Evolutionary conservation across 2,113 vertebrate genomes (phyloP).

Genomic region (Poeciliopsis occidentalis): DNA sequence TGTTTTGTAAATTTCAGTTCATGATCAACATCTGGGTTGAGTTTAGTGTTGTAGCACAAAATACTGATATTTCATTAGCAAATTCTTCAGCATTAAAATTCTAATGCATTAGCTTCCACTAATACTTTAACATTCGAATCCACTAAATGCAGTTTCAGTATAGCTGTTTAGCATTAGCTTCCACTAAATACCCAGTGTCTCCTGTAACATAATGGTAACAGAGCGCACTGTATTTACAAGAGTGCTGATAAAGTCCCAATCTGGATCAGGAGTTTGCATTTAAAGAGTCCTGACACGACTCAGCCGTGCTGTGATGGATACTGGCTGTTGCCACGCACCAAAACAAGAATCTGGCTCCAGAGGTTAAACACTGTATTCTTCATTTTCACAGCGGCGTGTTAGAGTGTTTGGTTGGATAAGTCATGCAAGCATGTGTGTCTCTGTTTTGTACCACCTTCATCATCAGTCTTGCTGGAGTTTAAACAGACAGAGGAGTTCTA

Average conservation of each 20-base stretch:
- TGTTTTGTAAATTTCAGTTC: too few species aligned
- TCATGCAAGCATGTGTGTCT: constrained; percentile 32
- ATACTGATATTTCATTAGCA: too few species aligned
- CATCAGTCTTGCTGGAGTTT: constrained; percentile 47
- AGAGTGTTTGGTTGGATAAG: constrained; percentile 30
- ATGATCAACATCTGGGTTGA: too few species aligned
- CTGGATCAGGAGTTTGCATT: constrained; percentile 22
- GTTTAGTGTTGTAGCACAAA: too few species aligned
- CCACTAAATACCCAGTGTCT: too few species aligned
- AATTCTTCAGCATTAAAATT: too few species aligned
- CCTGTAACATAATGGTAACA: constrained; percentile 43
- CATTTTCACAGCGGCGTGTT: constrained; percentile 39
- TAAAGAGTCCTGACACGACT: constrained; percentile 30
- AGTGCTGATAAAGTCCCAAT: constrained; percentile 49
- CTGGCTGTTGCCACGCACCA: constrained; percentile 41
- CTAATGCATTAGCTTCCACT: too few species aligned
- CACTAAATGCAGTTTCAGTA: too few species aligned
- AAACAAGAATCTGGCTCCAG: constrained; percentile 33
- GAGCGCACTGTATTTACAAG: constrained; percentile 39
- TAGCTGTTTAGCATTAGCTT: too few species aligned
- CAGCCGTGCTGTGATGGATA: constrained; percentile 41
- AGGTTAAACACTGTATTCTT: constrained; percentile 37
- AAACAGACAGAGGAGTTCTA: constrained; percentile 60
- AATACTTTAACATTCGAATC: too few species aligned
- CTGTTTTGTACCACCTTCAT: constrained; percentile 30